A percentile compares a stretch with the other conserved stretches of the same genome.
Conservation (phyloP, 2,113 vertebrate genomes). For the Arenaria interpres region DNA sequence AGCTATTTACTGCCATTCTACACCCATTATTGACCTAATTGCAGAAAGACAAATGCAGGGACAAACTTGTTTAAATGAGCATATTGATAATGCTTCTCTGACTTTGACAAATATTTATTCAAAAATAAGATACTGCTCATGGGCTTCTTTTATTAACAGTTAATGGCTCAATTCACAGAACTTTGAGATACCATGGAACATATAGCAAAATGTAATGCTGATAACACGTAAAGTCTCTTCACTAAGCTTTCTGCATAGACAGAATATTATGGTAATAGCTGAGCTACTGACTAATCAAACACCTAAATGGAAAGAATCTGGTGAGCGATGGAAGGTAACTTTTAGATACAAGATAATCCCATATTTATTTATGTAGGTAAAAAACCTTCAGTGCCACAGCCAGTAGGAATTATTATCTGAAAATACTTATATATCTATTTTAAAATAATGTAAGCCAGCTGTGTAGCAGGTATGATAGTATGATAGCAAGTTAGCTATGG, state of each 20-base stretch:
- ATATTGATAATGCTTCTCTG: constrained; percentile 13
- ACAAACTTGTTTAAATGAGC: constrained; percentile 49
- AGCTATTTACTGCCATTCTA: constrained; percentile 61
- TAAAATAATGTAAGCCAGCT: background rate
- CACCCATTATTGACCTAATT: constrained; percentile 31
- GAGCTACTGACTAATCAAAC: constrained; percentile 25
- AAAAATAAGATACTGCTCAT: constrained; percentile 53
- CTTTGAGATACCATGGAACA: constrained; percentile 18
- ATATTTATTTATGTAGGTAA: background rate
- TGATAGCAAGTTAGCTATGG: background rate
- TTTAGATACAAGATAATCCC: background rate
- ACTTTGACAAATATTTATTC: constrained; percentile 28
- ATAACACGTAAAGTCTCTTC: background rate
- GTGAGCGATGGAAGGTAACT: background rate
- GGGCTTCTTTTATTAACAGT: constrained; percentile 41
- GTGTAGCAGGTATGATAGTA: background rate
- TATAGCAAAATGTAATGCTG: background rate
- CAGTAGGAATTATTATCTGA: background rate
- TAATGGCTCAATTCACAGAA: constrained; percentile 59
- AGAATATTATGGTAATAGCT: constrained; percentile 6
- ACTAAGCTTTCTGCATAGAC: background rate
- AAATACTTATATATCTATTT: background rate
- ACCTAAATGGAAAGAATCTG: constrained; percentile 15
- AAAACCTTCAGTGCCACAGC: background rate
- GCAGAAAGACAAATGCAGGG: constrained; percentile 55